A percentile compares a stretch with the other conserved stretches of the same genome.
These are phyloP conservation scores for Conger conger DNA, from an alignment of 2,113 vertebrate species.

Conservation along the genomic window DNA sequence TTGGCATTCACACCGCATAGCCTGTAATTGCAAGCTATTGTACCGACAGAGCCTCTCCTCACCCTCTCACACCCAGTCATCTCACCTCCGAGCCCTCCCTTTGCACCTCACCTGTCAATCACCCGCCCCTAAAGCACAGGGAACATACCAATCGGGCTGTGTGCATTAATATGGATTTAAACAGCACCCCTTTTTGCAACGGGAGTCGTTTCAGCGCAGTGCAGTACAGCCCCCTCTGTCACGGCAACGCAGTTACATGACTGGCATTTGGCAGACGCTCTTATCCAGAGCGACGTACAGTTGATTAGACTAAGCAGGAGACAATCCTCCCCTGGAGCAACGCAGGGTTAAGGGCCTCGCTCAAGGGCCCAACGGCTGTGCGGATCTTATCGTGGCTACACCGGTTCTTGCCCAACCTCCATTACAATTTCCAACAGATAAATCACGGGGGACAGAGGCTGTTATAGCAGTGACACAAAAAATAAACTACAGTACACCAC, in stretches of 20 bases:
- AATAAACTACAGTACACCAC: neutral
- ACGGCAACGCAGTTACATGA: too few species aligned
- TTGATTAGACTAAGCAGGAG: too few species aligned
- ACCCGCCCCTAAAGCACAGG: neutral
- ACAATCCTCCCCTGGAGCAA: too few species aligned
- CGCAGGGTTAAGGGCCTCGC: too few species aligned
- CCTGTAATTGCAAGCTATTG: neutral
- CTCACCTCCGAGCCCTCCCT: neutral
- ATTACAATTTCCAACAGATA: neutral
- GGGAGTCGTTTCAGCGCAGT: neutral
- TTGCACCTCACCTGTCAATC: conserved; percentile 3
- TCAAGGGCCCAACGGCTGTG: too few species aligned
- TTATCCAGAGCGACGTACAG: too few species aligned
- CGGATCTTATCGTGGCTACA: too few species aligned
- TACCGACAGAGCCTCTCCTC: neutral
- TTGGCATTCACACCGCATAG: neutral
- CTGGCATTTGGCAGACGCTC: too few species aligned
- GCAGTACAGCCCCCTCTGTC: neutral
- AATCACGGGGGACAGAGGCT: neutral
- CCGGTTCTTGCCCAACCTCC: neutral
- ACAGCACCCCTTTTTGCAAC: neutral
- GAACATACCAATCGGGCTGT: neutral
- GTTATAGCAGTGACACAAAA: neutral
- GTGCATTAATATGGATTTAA: neutral
- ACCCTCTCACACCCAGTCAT: neutral